Evolutionary conservation across 2,113 vertebrate genomes (phyloP), one percentile per base, ranked within the genome.

Genomic region (Sturnira hondurensis): DNA sequence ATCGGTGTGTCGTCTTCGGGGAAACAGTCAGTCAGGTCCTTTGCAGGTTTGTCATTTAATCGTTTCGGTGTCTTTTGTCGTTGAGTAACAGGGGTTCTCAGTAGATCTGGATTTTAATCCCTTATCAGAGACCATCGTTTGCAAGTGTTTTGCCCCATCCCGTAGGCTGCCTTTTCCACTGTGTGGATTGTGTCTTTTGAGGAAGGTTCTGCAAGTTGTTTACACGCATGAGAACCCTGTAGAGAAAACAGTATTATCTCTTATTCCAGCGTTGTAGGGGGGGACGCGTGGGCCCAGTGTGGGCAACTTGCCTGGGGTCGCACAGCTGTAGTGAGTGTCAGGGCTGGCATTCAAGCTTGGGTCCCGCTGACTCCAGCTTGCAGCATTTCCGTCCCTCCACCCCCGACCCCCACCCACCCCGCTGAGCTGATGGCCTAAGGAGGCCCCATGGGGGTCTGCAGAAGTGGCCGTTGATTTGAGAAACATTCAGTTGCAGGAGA

Each of bases 21-120:
- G 68, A 95, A 68, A 89, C 58, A 50, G 63, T 83, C 78, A 17
- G 65, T 94, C 22, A 61, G 41, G 36, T 73, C 54, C 12, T 86
- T 86, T 50, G 38, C 41, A 68, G 7, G 0, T 58, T 36, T 89
- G 56, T 70, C 54, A 52, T n/a, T n/a, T 77, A 77, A 50, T 28
- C 85, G 41, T 41, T 65, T 45, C 43, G 24, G 14, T 56, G 68
- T 61, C 73, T 76, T n/a, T 70, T 85, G 43, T 20, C 63, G 33
- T 47, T 68, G n/a, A 81, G 41, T 67, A 90, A 19, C n/a, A 22
- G 36, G 36, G 70, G 38, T 22, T 93, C 56, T 89, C 87, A 41
- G 12, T 91, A 63, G 94, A 82, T 71, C 50, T 77, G 61, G 31
- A 61, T 47, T 78, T 31, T 45, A 83, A 63, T 47, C 11, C 22